These are phyloP conservation scores for Bambusicola thoracicus DNA, from an alignment of 2,113 vertebrate genomes.

Conservation along the genomic window DNA sequence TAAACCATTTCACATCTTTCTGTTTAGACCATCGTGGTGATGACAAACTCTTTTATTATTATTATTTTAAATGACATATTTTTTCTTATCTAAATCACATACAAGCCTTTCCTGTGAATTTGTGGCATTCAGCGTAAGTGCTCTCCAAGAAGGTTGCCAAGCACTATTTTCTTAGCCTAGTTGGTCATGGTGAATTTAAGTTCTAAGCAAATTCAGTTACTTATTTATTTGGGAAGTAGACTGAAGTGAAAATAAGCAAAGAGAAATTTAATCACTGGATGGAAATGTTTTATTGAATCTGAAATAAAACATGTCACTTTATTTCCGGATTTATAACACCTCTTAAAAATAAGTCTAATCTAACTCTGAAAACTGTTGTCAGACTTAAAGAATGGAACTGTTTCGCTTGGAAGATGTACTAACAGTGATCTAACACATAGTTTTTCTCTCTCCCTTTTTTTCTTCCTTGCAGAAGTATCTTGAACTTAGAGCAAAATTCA, in stretches of 20 bases:
- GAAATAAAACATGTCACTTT: neutral
- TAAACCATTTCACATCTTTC: neutral
- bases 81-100: neutral
- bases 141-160: neutral
- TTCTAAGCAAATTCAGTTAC: neutral
- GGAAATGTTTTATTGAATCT: neutral
- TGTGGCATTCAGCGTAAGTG: neutral
- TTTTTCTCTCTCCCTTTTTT: neutral
- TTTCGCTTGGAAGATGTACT: neutral
- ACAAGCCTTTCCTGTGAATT: rapidly evolving
- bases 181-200: neutral
- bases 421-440: neutral
- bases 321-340: neutral
- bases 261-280: neutral
- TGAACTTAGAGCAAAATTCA: neutral
- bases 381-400: neutral
- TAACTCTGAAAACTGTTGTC: neutral
- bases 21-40: neutral
- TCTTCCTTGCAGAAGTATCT: neutral
- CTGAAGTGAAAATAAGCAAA: neutral
- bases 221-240: neutral
- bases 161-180: neutral
- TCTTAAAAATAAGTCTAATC: neutral
- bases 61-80: rapidly evolving
- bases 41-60: neutral